Percentiles rank a stretch among this genome's conserved stretches.
phyloP scores from a whole-genome alignment of 2,797 vertebrate genomes.

The Bufotes viridis region DNA sequence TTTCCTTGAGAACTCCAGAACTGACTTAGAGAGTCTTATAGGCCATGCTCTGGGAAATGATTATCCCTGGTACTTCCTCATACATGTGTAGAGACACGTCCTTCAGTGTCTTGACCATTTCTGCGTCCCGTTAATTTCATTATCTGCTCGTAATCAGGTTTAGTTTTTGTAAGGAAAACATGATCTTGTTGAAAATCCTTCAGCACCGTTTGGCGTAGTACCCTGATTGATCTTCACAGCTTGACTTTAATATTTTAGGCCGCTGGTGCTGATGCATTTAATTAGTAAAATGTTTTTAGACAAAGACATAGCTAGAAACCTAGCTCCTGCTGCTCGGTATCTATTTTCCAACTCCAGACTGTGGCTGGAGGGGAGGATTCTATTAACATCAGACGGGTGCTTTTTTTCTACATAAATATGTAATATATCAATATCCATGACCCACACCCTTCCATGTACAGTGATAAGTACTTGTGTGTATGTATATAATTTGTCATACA shows the following conservation, averaged over 20 bases:
- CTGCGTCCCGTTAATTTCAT: slow-evolving; percentile 1
- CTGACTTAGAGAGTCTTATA: too few species aligned
- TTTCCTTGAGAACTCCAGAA: too few species aligned
- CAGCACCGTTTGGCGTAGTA: slow-evolving; percentile 24
- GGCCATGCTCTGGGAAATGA: too few species aligned
- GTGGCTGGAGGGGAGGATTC: slow-evolving; percentile 42
- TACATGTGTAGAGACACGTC: neutral
- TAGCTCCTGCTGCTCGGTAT: slow-evolving; percentile 56
- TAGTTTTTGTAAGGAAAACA: slow-evolving; percentile 43
- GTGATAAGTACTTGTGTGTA: neutral
- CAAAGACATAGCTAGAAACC: slow-evolving; percentile 42
- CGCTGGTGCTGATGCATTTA: slow-evolving; percentile 56
- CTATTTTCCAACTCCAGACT: slow-evolving; percentile 43
- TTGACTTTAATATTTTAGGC: slow-evolving; percentile 59
- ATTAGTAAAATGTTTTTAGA: slow-evolving; percentile 58
- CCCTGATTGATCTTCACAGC: slow-evolving; percentile 57
- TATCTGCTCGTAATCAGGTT: slow-evolving; percentile 34
- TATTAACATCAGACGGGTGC: slow-evolving; percentile 1
- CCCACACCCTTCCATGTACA: neutral
- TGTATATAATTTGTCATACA: too few species aligned
- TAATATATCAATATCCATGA: too few species aligned
- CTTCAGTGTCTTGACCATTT: neutral
- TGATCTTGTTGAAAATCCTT: slow-evolving; percentile 39
- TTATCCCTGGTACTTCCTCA: too few species aligned
- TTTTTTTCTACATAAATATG: neutral